phyloP scores from a whole-genome alignment of 2,113 vertebrate genomes.

The Alces alces region DNA sequence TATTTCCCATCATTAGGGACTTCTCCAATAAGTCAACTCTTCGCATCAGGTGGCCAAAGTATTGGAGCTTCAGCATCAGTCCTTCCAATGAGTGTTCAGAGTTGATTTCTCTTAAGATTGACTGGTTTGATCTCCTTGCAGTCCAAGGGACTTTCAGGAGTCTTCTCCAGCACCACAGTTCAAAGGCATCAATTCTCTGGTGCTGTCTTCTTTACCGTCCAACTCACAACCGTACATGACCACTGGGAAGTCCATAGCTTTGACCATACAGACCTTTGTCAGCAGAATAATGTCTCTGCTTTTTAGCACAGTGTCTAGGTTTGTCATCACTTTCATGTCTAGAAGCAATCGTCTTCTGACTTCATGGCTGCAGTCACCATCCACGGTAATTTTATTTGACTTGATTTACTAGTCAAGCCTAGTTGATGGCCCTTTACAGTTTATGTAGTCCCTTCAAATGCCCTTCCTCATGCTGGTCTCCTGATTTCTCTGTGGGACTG shows the following conservation, averaged over 20 bases:
- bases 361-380: not conserved
- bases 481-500: fast-evolving
- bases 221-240: not conserved
- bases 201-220: not conserved
- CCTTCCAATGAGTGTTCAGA: not conserved
- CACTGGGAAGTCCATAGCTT: not conserved
- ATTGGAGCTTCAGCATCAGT: not conserved
- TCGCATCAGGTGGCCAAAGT: not conserved
- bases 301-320: not conserved
- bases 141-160: not conserved
- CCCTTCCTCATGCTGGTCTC: fast-evolving
- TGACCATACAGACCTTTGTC: not conserved
- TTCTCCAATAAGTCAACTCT: not conserved
- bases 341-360: not conserved
- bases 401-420: not conserved
- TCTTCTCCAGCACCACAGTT: not conserved
- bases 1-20: not conserved
- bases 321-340: not conserved
- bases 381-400: not conserved
- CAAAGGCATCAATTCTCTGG: not conserved
- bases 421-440: fast-evolving
- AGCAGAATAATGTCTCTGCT: not conserved
- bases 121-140: not conserved
- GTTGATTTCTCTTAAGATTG: not conserved
- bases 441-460: not conserved